Conservation (phyloP, 2,113 vertebrate genomes). For the Pollimyrus isidori region DNA sequence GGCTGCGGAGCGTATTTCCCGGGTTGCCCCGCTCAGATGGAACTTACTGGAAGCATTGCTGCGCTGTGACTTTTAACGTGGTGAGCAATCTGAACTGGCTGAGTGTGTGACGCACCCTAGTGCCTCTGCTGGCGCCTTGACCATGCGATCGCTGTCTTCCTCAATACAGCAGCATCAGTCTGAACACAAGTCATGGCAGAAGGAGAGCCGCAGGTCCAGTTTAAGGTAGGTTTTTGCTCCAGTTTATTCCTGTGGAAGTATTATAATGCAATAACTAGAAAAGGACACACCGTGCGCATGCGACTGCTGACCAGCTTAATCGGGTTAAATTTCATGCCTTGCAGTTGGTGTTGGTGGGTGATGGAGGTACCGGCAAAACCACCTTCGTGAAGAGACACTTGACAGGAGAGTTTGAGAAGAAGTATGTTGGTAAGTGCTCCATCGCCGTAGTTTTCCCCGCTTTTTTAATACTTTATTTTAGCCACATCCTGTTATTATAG, state of each 20-base stretch:
- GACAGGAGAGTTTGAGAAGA: constrained; percentile 98
- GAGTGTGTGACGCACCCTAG: background rate
- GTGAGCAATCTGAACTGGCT: background rate
- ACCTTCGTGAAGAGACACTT: constrained; percentile 95
- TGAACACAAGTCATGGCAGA: constrained; percentile 41
- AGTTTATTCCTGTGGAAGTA: background rate
- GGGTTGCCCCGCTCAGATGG: background rate
- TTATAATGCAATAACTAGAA: background rate
- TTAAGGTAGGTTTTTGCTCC: constrained; percentile 51
- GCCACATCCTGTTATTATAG: background rate
- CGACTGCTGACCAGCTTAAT: background rate
- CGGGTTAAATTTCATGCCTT: background rate
- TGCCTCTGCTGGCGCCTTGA: constrained; percentile 27
- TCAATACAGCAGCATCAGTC: constrained; percentile 24
- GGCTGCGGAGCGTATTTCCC: background rate
- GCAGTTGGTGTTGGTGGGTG: constrained; percentile 90
- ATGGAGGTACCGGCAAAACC: constrained; percentile 94
- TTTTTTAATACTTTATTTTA: background rate
- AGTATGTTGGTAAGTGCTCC: constrained; percentile 84
- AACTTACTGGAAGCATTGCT: background rate
- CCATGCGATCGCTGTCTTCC: constrained; percentile 25
- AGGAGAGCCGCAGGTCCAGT: constrained; percentile 46
- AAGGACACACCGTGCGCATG: background rate
- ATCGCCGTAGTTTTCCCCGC: background rate
- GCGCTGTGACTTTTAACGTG: constrained; percentile 30